Base-by-base conservation (phyloP, 2,797 vertebrate species). In the Bryconaethiops microstoma region DNA sequence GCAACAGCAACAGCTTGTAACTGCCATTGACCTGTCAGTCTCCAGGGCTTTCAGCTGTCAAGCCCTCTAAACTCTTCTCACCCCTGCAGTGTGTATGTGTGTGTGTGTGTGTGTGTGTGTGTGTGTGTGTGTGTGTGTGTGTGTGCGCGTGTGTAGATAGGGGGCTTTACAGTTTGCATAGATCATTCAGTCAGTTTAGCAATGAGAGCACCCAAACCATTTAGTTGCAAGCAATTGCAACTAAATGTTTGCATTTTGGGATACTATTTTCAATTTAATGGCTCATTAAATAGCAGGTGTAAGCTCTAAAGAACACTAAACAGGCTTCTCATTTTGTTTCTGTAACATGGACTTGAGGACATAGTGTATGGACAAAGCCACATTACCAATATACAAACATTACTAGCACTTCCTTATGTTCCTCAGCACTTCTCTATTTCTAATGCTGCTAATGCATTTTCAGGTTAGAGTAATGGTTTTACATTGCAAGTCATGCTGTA, bases 11-110 rank as follows among this genome's bases (percentile, higher is more conserved):
- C 92, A 90, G 91, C 90, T 88, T 91, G 92, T 89, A 91, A 88
- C 87, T 93, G 90, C 88, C 91, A 90, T 84, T 93, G 92, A 93
- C 88, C 89, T 88, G 90, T 92, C 91, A 90, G 88, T 92, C 89
- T 90, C 63, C 70, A 83, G 82, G 86, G 90, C 89, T 90, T 90
- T 90, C 88, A 92, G 92, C 87, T 88, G 86, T 92, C 87, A 79
- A 86, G 86, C 87, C 84, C 86, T 71, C 70, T 73, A 79, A 83
- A 83, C 88, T 82, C 86, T 63, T 81, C 82, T 83, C 78, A 84
- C 87, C 82, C 73, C 80, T 82, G 86, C 52, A 78, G 48, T 79
- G 21, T 79, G 68, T 80, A 83, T 78, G 54, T 82, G 68, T 67
- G 62, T 76, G 25, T 76, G 71, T 57, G 64, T 78, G 48, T 82